Percentiles rank a stretch among this genome's conserved stretches.
Evolutionary conservation across 1,140 invertebrate genomes (phyloP).

Genomic region (Streblospio benedicti): DNA sequence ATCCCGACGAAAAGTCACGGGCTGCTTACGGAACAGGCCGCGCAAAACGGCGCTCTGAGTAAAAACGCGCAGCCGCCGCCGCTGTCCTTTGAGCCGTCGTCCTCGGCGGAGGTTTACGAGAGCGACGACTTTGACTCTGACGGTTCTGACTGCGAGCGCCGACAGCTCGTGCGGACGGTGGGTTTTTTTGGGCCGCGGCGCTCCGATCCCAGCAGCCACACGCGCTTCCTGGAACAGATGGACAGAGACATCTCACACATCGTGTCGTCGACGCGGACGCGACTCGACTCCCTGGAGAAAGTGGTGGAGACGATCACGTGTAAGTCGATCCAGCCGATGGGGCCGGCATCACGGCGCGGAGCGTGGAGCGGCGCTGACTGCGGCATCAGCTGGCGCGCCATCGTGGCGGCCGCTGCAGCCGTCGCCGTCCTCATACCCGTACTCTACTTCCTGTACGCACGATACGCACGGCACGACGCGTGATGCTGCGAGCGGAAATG

Average conservation of each 20-base stretch:
- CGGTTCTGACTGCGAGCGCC: constrained; percentile 34
- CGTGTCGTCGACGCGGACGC: constrained; percentile 20
- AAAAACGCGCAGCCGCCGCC: no score
- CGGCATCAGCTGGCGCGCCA: constrained; percentile 25
- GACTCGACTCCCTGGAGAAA: constrained; percentile 28
- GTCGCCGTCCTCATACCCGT: constrained; percentile 23
- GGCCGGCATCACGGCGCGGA: constrained; percentile 4
- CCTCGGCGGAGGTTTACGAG: constrained; percentile 9
- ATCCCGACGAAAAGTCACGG: constrained; percentile 33
- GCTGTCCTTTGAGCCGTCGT: no score
- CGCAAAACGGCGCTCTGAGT: constrained; percentile 14
- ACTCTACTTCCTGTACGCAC: constrained; percentile 12
- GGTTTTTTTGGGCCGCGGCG: constrained; percentile 35
- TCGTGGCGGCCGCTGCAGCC: constrained; percentile 18
- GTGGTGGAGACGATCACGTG: constrained; percentile 35
- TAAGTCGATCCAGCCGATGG: constrained; percentile 29
- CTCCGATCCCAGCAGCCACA: constrained; percentile 18
- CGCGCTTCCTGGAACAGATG: constrained; percentile 33
- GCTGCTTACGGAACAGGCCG: constrained; percentile 27
- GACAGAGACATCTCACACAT: constrained; percentile 35
- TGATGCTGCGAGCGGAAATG: no score
- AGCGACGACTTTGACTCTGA: constrained; percentile 16
- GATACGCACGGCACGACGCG: no score
- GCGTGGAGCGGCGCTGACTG: constrained; percentile 25
- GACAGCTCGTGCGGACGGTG: constrained; percentile 31